Base-by-base conservation (phyloP, 2,113 vertebrate genomes). In the Proterorhinus semilunaris region DNA sequence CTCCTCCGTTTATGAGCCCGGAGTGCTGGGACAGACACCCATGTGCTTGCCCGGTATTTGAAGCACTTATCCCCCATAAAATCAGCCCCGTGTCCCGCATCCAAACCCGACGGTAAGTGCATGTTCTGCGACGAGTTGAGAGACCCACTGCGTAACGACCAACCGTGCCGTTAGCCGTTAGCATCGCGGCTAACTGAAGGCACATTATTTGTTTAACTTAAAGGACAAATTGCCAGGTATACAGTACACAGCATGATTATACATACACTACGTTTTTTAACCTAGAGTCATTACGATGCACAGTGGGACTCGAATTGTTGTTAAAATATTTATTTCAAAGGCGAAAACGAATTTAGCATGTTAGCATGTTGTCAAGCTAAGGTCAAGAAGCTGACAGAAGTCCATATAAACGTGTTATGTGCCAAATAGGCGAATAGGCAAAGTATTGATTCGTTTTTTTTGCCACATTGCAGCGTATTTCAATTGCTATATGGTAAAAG, bases 351-450 rank as follows among this genome's bases (percentile, higher is more conserved):
- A 80, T n/a, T 69, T 21, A 54, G 74, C 62, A 44, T 42, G 72
- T 65, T 83, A 82, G 81, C 84, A 66, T 75, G 86, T 75, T 85
- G 83, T 69, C 79, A 88, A 61, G 89, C 89, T 89, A 90, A 90
- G 89, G 89, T 90, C 89, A 90, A 87, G 73, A 88, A 85, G 81
- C 89, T 85, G 80, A 54, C 63, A 62, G 36, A 15, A 10, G n/a
- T 10, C 48, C 42, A 16, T 57, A 58, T 54, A 55, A 68, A 63
- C 46, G 68, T 71, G 71, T 46, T 59, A 10, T 65, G 42, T 62
- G 46, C 3, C 42, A n/a, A 6, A 42, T 3, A 10, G 8, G 9
- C 4, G 45, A 65, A 58, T 10, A 11, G 5, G 8, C 11, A 5
- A 47, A 27, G 5, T 5, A 7, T 10, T 17, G 16, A 6, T 48